Base-by-base conservation (phyloP, 30 jellyfish, hydroid and myxozoan genomes). In the Sanderia malayensis region DNA sequence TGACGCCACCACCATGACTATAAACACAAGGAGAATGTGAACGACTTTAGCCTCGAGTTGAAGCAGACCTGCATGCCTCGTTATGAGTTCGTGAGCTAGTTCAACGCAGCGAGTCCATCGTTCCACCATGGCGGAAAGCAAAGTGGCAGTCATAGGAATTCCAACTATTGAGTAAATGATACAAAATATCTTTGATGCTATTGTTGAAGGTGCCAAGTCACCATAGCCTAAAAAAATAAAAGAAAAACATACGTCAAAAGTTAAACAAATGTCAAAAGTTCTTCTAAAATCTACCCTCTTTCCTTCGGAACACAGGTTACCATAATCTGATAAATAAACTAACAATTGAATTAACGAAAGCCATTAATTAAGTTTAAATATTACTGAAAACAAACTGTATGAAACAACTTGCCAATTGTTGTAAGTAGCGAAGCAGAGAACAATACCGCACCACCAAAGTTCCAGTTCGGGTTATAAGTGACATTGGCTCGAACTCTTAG, bases 71-170 rank as follows among this genome's bases (percentile, higher is more conserved):
- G 58, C 21, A 0, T 32, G 61, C 37, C 52, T 22, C 60, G 62
- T 70, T 41, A 49, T 31, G 18, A 53, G n/a, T 1, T 18, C 64
- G 10, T 45, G 41, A 45, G 33, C 44, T 21, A 20, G 6, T 1
- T 59, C 83, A 2, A 82, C 74, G 55, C 78, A 70, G 2, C 49
- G 53, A 73, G 68, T 44, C 94, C 94, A 82, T 31, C 85, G 73
- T 23, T 72, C 33, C 28, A 71, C 83, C 82, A 82, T 45, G 32
- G 94, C 94, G 0, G 94, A 82, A 0, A 82, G 79, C 6, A 82
- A 60, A 2, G 76, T 71, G 30, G 94, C 94, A 2, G 94, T 82
- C 94, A 82, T 82, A 2, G 94, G 94, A 71, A 82, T 82, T 4
- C 94, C 94, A 28, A 82, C 62, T 8, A 82, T 79, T 13, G 86